Conservation (phyloP, 2,113 vertebrate species). For the Catagonus wagneri region DNA sequence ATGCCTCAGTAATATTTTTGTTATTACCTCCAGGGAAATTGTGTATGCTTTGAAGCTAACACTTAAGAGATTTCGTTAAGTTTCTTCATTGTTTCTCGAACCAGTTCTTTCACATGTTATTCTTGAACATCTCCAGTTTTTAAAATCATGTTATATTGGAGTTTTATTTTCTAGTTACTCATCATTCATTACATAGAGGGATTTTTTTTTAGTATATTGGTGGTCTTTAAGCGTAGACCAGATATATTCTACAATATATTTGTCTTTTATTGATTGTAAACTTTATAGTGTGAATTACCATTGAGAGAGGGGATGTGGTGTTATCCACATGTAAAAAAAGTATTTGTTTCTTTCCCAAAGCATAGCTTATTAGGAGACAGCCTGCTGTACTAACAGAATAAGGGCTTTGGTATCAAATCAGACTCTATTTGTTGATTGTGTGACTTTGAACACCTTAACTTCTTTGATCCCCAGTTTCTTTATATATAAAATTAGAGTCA, state of each 20-base stretch:
- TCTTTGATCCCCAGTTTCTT: slow-evolving; percentile 4
- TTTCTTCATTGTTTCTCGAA: background rate
- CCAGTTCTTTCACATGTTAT: background rate
- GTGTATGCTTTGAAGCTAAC: background rate
- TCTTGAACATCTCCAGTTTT: background rate
- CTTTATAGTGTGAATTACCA: background rate
- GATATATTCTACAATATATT: background rate
- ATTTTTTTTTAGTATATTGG: background rate
- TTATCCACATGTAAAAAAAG: background rate
- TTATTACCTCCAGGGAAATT: background rate
- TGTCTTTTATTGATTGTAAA: background rate
- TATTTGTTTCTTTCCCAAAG: background rate
- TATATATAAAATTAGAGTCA: background rate
- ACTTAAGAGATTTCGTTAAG: background rate
- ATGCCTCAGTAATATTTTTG: background rate
- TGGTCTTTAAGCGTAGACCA: background rate
- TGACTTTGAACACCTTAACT: background rate
- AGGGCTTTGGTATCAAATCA: background rate
- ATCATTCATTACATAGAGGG: background rate
- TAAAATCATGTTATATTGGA: background rate
- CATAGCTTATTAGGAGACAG: background rate
- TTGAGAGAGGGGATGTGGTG: background rate
- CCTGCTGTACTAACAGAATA: background rate
- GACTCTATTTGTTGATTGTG: background rate
- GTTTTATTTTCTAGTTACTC: background rate